phyloP scores from a whole-genome alignment of 2,888 invertebrate species.

The Onchidella celtica region DNA sequence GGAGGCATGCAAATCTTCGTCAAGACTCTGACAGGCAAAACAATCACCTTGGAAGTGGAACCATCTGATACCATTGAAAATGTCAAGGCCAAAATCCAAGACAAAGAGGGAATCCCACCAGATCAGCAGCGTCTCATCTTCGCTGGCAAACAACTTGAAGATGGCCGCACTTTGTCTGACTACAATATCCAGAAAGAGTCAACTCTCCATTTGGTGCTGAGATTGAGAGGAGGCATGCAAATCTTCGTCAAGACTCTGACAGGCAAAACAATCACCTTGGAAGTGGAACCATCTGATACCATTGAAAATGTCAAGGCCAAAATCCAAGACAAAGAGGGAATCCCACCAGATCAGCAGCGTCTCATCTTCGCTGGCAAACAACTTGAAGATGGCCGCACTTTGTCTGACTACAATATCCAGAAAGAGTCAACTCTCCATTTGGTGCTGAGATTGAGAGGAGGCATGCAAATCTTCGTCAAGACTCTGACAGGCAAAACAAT shows the following conservation, averaged over 20 bases:
- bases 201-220: constrained; percentile 93
- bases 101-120: constrained; percentile 64
- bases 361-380: constrained; percentile 97
- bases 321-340: constrained; percentile 45
- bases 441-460: constrained; percentile 81
- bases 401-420: constrained; percentile 97
- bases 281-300: constrained; percentile 51
- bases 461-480: constrained; percentile 85
- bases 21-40: constrained; percentile 65
- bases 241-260: constrained; percentile 50
- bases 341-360: constrained; percentile 87
- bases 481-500: constrained; percentile 79
- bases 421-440: constrained; percentile 94
- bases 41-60: constrained; percentile 75
- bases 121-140: constrained; percentile 95
- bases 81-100: constrained; percentile 48
- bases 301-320: constrained; percentile 53
- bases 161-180: constrained; percentile 94
- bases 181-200: constrained; percentile 98
- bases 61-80: constrained; percentile 52
- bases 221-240: constrained; percentile 91
- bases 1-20: constrained; percentile 85
- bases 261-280: constrained; percentile 51
- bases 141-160: constrained; percentile 97
- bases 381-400: constrained; percentile 95